Base-by-base conservation (phyloP, 2,888 invertebrate genomes). In the Cyrtodaria siliqua region DNA sequence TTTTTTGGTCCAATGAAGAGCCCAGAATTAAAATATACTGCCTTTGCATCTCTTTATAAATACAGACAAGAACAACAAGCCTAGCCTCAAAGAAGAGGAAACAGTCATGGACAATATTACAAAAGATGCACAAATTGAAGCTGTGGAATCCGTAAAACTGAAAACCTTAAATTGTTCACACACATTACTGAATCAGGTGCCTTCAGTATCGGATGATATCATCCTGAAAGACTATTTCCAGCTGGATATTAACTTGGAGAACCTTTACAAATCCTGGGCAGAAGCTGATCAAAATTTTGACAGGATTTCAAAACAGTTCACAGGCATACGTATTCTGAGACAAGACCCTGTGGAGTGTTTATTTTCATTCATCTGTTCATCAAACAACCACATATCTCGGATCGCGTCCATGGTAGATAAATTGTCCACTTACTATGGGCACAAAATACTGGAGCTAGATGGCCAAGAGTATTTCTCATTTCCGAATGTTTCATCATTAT, bases 331-430 rank as follows among this genome's bases (percentile, higher is more conserved):
- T 87, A 96, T 99, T 90, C 93, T 99, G 55, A 93, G 95, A 66
- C 99, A 99, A 92, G 97, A 98, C 87, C 96, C 97, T 0, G 95
- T 97, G 0, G 99, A 99, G 93, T 98, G 97, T 93, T 94, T 99
- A 14, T 96, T 99, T 91, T 96, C 97, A 12, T 99, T 99, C 92
- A 98, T 99, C 87, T 99, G 99, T 92, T 99, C 99, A 63, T 97
- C 98, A 73, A 99, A 99, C 92, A 99, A 99, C 93, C 96, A 99
- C 91, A 98, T 99, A 86, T 94, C 95, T 79, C 82, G 98, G 86
- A 99, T 99, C 90, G 96, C 96, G 23, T 94, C 95, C 52, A 97
- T 99, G 97, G 96, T 99, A 18, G 96, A 98, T 90, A 97, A 97
- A 91, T 92, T 99, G 75, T 97, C 97, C 88, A 91, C 90, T 2